Evolutionary conservation across 2,888 invertebrate genomes (phyloP).

Genomic region (Leptinotarsa juncta): DNA sequence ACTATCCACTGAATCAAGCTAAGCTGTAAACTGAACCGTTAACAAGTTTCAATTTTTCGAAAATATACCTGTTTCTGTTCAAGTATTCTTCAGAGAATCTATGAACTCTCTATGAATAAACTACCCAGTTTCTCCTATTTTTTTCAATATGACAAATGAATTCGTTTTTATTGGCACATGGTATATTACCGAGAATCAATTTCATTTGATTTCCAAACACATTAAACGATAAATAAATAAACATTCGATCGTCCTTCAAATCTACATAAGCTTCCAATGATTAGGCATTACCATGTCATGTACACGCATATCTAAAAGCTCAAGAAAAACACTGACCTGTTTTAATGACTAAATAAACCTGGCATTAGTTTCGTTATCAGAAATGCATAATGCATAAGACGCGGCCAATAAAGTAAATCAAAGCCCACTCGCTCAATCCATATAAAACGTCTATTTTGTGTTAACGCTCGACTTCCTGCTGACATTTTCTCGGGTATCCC

Average conservation of each 20-base stretch:
- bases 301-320: not conserved
- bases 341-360: slow-evolving; percentile 8
- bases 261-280: not conserved
- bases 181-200: not conserved
- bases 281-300: not conserved
- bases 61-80: too few relatives aligned
- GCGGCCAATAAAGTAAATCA: slow-evolving; percentile 36
- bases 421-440: slow-evolving; percentile 38
- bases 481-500: slow-evolving; percentile 24
- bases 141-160: too few relatives aligned
- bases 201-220: not conserved
- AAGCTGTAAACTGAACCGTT: too few relatives aligned
- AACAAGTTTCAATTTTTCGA: too few relatives aligned
- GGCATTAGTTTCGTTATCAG: slow-evolving; percentile 34
- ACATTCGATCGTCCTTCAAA: not conserved
- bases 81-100: too few relatives aligned
- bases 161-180: too few relatives aligned
- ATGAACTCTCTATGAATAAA: too few relatives aligned
- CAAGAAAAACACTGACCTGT: slow-evolving; percentile 4
- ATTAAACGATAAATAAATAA: not conserved
- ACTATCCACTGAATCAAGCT: too few relatives aligned
- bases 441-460: slow-evolving; percentile 34
- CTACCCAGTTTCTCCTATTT: too few relatives aligned
- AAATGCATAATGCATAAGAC: slow-evolving; percentile 34
- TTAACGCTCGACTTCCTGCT: slow-evolving; percentile 34